Conservation (phyloP, 2,113 vertebrate species). For the Myxocyprinus asiaticus region DNA sequence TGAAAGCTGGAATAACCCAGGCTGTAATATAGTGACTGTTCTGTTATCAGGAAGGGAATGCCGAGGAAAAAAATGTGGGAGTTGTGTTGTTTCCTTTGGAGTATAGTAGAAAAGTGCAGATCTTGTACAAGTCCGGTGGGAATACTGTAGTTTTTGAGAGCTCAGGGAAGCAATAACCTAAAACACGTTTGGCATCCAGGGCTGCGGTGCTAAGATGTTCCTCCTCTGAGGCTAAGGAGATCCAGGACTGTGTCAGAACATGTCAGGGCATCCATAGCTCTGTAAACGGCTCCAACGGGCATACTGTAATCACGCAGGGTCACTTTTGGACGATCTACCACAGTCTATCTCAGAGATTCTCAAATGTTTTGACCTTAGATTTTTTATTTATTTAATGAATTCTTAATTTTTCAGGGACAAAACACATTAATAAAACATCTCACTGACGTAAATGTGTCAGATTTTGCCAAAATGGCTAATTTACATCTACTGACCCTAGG, state of each 20-base stretch:
- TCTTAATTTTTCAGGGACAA: no score
- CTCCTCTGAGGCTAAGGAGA: conserved; percentile 31
- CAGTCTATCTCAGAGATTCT: no score
- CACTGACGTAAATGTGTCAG: no score
- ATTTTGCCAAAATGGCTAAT: no score
- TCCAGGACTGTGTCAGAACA: conserved; percentile 26
- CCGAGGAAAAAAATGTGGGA: not conserved
- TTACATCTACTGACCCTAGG: no score
- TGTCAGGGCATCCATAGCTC: not conserved
- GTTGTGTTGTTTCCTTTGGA: not conserved
- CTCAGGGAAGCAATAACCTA: conserved; percentile 11
- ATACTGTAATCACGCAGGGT: not conserved
- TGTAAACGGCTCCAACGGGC: not conserved
- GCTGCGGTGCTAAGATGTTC: conserved; percentile 17
- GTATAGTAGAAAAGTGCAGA: not conserved
- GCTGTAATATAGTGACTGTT: not conserved
- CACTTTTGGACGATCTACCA: not conserved
- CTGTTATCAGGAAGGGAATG: conserved; percentile 35
- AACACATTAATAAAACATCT: no score
- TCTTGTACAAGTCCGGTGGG: not conserved
- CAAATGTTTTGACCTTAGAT: no score
- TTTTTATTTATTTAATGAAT: no score
- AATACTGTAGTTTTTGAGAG: conserved; percentile 6
- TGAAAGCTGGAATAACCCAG: no score
- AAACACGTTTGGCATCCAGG: conserved; percentile 28